These are phyloP conservation scores for Condylostylus longicornis DNA, from an alignment of 1,140 invertebrate species.

Conservation along the genomic window DNA sequence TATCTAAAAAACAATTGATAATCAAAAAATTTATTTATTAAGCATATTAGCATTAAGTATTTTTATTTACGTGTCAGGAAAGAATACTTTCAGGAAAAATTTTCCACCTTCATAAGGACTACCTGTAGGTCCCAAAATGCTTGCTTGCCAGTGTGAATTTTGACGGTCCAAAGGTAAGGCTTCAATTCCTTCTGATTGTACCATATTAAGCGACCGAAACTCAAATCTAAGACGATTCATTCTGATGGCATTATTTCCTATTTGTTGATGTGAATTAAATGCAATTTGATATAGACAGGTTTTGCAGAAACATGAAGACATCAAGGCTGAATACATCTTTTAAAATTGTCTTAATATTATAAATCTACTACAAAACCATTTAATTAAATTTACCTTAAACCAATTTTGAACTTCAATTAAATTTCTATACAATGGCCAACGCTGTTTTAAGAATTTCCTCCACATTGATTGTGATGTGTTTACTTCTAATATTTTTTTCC, in stretches of 20 bases:
- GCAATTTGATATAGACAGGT: slow-evolving; percentile 70
- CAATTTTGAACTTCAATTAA: slow-evolving; percentile 54
- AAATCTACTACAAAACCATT: not conserved
- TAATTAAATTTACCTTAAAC: slow-evolving; percentile 40
- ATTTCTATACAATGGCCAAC: slow-evolving; percentile 75
- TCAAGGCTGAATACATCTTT: slow-evolving; percentile 40
- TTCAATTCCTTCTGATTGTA: slow-evolving; percentile 81
- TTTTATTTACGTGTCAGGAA: slow-evolving; percentile 37
- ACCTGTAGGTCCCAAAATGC: slow-evolving; percentile 71
- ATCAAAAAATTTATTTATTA: not conserved
- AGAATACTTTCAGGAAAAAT: slow-evolving; percentile 85
- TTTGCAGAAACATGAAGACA: slow-evolving; percentile 67
- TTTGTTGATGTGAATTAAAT: slow-evolving; percentile 40
- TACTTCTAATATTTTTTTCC: slow-evolving; percentile 61
- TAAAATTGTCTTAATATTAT: not conserved
- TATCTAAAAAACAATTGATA: slow-evolving; percentile 44
- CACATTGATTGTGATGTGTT: slow-evolving; percentile 61
- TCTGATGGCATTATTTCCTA: slow-evolving; percentile 56
- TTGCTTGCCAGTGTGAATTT: slow-evolving; percentile 83
- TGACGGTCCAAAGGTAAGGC: slow-evolving; percentile 68
- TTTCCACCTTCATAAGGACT: slow-evolving; percentile 88
- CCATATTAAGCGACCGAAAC: slow-evolving; percentile 47
- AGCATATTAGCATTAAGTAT: not conserved
- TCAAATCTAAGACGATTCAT: slow-evolving; percentile 57
- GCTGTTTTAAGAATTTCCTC: slow-evolving; percentile 52